Conservation (phyloP, 2,888 invertebrate genomes). For the Yponomeuta evonymella region DNA sequence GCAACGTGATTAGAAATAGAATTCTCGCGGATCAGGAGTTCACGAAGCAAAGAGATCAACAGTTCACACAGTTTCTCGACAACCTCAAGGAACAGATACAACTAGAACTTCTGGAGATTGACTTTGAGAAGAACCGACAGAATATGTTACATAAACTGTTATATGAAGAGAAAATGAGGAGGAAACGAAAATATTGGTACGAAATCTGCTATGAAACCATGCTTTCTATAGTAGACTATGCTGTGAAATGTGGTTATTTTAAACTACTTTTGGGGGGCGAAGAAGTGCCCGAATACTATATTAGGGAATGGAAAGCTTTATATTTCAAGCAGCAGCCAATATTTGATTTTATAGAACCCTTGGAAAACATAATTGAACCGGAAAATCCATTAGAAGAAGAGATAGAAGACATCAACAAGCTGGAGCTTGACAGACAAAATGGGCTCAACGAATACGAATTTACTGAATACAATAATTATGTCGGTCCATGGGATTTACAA, state of each 20-base stretch:
- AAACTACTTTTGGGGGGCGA: constrained; percentile 46
- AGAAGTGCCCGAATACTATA: constrained; percentile 62
- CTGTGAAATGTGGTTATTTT: constrained; percentile 70
- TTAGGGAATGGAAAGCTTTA: constrained; percentile 74
- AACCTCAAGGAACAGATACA: constrained; percentile 61
- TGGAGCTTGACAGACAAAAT: constrained; percentile 72
- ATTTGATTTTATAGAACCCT: constrained; percentile 62
- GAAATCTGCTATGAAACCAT: constrained; percentile 71
- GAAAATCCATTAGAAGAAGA: constrained; percentile 35
- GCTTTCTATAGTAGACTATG: constrained; percentile 73
- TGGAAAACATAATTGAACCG: constrained; percentile 42
- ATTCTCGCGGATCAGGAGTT: constrained; percentile 67
- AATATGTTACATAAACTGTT: constrained; percentile 70
- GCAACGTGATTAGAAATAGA: constrained; percentile 72
- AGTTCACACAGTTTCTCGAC: constrained; percentile 62
- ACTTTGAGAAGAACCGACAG: constrained; percentile 70
- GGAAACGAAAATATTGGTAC: constrained; percentile 62
- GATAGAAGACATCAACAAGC: constrained; percentile 57
- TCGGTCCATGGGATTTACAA: constrained; percentile 72
- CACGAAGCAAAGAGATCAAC: constrained; percentile 62
- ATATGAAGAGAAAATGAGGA: constrained; percentile 70
- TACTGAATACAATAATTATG: constrained; percentile 70
- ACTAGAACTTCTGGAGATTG: constrained; percentile 64
- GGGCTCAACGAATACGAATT: constrained; percentile 73
- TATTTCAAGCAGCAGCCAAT: constrained; percentile 75